Evolutionary conservation across 2,113 vertebrate genomes (phyloP).

Genomic region (Cynopterus brachyotis): DNA sequence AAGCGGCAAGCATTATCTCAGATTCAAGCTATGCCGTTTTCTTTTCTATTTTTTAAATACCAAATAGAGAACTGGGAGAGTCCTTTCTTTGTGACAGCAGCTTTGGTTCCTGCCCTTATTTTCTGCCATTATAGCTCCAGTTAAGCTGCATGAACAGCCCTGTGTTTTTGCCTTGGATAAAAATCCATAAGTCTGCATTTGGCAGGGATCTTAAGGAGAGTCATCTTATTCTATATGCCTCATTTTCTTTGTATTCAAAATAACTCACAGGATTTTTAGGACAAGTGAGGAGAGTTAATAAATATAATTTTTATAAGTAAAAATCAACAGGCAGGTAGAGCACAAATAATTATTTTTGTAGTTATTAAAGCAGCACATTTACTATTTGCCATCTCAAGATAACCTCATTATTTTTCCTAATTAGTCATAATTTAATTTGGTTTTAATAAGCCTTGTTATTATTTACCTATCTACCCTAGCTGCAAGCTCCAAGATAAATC

Average conservation of each 20-base stretch:
- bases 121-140: slow-evolving; percentile 62
- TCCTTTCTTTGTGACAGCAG: slow-evolving; percentile 65
- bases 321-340: neutral
- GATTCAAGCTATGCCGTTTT: slow-evolving; percentile 70
- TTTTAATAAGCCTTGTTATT: slow-evolving; percentile 37
- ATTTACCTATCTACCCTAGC: neutral
- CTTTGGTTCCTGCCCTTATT: slow-evolving; percentile 70
- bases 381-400: neutral
- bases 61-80: slow-evolving; percentile 67
- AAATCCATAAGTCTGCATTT: slow-evolving; percentile 28
- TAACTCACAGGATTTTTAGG: neutral
- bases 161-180: slow-evolving; percentile 31
- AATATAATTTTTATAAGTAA: slow-evolving; percentile 42
- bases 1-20: slow-evolving; percentile 68
- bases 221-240: neutral
- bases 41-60: slow-evolving; percentile 78
- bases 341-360: slow-evolving; percentile 8
- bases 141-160: slow-evolving; percentile 57
- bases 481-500: neutral
- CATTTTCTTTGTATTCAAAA: slow-evolving; percentile 50
- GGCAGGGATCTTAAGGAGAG: neutral
- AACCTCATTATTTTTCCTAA: neutral
- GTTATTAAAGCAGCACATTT: neutral
- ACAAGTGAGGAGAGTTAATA: neutral
- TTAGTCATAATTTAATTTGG: slow-evolving; percentile 29